A percentile compares a stretch with the other conserved stretches of the same genome.
Conservation (phyloP, 2,888 invertebrate species). For the Anorthoa munda region DNA sequence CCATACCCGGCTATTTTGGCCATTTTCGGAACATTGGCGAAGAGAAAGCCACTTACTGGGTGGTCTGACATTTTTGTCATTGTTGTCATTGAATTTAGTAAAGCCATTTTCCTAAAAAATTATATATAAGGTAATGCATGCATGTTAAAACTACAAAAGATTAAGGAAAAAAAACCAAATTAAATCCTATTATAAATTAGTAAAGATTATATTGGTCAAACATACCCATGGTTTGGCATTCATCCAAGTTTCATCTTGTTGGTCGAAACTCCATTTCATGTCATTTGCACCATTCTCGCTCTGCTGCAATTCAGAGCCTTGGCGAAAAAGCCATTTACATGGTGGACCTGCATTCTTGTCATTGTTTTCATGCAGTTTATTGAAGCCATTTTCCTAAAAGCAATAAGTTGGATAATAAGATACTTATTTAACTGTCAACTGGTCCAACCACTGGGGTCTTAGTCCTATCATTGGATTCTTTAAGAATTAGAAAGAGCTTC, state of each 20-base stretch:
- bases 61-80: conserved; percentile 28
- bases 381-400: conserved; percentile 31
- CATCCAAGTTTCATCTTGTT: conserved; percentile 85
- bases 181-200: neutral
- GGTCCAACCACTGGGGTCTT: neutral
- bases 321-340: conserved; percentile 77
- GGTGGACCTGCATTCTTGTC: conserved; percentile 73
- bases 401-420: neutral
- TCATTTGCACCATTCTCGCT: conserved; percentile 79
- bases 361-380: conserved; percentile 64
- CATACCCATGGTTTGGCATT: conserved; percentile 90
- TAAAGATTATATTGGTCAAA: conserved; percentile 34
- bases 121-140: neutral
- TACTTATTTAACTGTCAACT: neutral
- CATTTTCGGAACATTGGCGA: conserved; percentile 30
- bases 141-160: neutral
- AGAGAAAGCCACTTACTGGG: conserved; percentile 47
- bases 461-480: neutral
- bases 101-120: conserved; percentile 43
- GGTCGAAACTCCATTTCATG: conserved; percentile 84
- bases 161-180: neutral
- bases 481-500: neutral
- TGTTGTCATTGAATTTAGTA: conserved; percentile 52
- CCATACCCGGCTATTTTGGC: conserved; percentile 26
- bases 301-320: conserved; percentile 73